Conservation (phyloP, 2,797 vertebrate genomes). For the Chaenodraco wilsoni region DNA sequence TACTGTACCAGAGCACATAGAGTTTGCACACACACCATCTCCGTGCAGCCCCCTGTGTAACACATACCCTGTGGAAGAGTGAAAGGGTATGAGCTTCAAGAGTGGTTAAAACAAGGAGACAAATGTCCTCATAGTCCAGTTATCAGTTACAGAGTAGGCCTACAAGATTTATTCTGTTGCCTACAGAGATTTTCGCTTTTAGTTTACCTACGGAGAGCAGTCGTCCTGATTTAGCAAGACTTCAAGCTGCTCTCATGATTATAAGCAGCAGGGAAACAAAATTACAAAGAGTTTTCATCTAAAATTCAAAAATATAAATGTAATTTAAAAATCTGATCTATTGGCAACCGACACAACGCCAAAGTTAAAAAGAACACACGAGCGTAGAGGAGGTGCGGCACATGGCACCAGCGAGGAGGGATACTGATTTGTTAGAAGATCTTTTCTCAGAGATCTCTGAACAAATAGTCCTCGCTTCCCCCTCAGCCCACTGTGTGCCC, state of each 20-base stretch:
- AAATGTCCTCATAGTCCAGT: conserved; percentile 47
- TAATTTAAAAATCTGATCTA: conserved; percentile 79
- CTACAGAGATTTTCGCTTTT: conserved; percentile 25
- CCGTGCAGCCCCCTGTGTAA: conserved; percentile 35
- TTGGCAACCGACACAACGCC: conserved; percentile 70
- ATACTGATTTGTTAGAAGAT: conserved; percentile 21
- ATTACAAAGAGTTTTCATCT: conserved; percentile 86
- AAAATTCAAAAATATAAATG: conserved; percentile 80
- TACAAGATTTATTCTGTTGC: background rate
- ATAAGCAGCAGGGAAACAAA: conserved; percentile 83
- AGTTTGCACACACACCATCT: conserved; percentile 23
- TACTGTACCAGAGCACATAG: background rate
- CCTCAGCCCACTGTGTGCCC: conserved; percentile 29
- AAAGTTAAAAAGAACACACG: conserved; percentile 50
- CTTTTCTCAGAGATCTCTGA: conserved; percentile 11
- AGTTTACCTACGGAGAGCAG: conserved; percentile 9
- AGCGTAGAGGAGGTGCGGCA: conserved; percentile 49
- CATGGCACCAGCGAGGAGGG: conserved; percentile 29
- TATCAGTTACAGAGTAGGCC: conserved; percentile 12
- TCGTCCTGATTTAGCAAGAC: conserved; percentile 40
- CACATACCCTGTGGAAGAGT: conserved; percentile 36
- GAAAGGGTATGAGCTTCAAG: conserved; percentile 59
- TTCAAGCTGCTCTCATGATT: conserved; percentile 53
- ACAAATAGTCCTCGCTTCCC: conserved; percentile 17
- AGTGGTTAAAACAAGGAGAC: conserved; percentile 55